Conservation (phyloP, 2,888 invertebrate species). For the Mythimna ferrago region DNA sequence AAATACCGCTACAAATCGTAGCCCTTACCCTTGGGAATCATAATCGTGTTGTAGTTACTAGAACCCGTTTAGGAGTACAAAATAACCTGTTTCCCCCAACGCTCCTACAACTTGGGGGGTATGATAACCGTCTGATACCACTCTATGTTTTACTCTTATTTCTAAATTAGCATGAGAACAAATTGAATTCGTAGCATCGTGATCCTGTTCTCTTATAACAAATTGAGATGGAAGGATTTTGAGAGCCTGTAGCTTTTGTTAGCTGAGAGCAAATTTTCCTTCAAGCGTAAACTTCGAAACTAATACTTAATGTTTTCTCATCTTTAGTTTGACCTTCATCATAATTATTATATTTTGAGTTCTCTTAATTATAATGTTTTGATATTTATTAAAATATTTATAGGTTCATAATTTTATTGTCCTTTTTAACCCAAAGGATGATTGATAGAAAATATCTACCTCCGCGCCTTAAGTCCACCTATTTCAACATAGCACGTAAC, state of each 20-base stretch:
- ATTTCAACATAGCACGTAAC: too few relatives aligned
- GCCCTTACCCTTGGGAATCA: constrained; percentile 47
- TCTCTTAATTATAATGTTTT: too few relatives aligned
- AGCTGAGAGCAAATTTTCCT: too few relatives aligned
- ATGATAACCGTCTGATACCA: constrained; percentile 61
- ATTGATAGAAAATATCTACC: too few relatives aligned
- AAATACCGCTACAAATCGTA: constrained; percentile 37
- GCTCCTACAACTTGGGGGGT: constrained; percentile 62
- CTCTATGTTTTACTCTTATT: constrained; percentile 59
- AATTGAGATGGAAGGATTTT: constrained; percentile 44
- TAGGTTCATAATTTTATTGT: too few relatives aligned
- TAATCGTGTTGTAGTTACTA: constrained; percentile 54
- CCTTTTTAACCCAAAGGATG: too few relatives aligned
- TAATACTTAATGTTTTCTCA: too few relatives aligned
- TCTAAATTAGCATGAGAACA: constrained; percentile 66
- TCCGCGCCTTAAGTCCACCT: too few relatives aligned
- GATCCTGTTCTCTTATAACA: constrained; percentile 25
- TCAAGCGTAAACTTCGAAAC: too few relatives aligned
- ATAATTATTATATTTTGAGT: too few relatives aligned
- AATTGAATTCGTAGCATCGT: constrained; percentile 57
- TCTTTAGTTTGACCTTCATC: too few relatives aligned
- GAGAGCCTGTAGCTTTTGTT: not conserved
- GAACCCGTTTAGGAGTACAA: constrained; percentile 50
- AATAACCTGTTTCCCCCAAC: constrained; percentile 64
- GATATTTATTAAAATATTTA: too few relatives aligned